Base-by-base conservation (phyloP, 2,797 vertebrate species). In the Tapera naevia region DNA sequence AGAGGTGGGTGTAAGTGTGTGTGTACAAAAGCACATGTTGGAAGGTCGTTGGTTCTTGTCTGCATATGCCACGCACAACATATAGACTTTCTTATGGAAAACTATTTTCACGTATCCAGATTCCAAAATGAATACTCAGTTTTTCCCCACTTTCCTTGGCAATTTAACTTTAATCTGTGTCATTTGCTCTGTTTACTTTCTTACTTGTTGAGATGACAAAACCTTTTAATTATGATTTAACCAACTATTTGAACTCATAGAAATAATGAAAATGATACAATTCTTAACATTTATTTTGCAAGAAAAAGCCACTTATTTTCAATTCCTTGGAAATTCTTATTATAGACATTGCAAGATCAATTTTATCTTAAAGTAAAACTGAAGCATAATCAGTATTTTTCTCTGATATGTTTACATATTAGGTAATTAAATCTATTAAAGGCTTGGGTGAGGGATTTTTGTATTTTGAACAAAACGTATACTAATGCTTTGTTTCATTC, bases 51-150 rank as follows among this genome's bases (percentile, higher is more conserved):
- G 0, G 11, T 27, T 41, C 24, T 43, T 43, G 27, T 32, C 27
- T 50, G 13, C 2, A 7, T n/a, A 24, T 54, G 32, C 6, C n/a
- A n/a, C 5, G 10, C 2, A 8, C 7, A 51, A 17, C 9, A 7
- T 35, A 13, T 6, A 75, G 16, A 3, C 19, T 62, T 23, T 79
- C 5, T 60, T 41, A 41, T 2, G 5, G 25, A 67, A 74, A 84
- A 67, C 11, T 24, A 2, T 46, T 64, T 86, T 86, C 54, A 25
- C 4, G 64, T 23, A 37, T 61, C 2, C 2, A 24, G 10, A 22
- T 51, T 86, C 39, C 10, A 39, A 19, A 92, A 67, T 4, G 45
- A 86, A 67, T 27, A 2, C 12, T 30, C 5, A n/a, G 1, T 39
- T 45, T 88, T 86, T 64, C 17, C 30, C 32, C 25, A 14, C 5